Conservation (phyloP, 1,140 invertebrate genomes). For the Musca vetustissima region DNA sequence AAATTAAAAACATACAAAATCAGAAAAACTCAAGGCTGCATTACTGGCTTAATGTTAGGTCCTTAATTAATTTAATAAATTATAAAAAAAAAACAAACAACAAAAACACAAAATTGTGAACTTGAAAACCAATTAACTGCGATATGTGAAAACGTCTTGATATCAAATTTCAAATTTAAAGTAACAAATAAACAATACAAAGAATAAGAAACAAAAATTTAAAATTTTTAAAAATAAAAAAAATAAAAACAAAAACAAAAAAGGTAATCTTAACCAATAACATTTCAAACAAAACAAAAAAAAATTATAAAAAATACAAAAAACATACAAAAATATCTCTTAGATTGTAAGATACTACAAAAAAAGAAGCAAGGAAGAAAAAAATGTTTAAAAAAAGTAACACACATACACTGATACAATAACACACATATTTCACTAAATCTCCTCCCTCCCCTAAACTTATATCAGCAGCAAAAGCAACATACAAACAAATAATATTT, state of each 20-base stretch:
- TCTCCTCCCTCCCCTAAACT: not conserved
- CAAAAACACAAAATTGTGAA: constrained; percentile 15
- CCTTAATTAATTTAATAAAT: not conserved
- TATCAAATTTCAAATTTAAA: constrained; percentile 24
- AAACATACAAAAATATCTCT: constrained; percentile 21
- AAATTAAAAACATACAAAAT: not conserved
- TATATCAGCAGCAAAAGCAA: not conserved
- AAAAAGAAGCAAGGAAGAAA: not conserved
- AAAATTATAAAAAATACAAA: not conserved
- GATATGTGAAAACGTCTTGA: constrained; percentile 23
- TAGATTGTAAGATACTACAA: constrained; percentile 10
- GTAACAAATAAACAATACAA: constrained; percentile 5
- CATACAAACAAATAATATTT: not conserved
- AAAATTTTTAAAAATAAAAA: constrained; percentile 7
- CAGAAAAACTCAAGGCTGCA: constrained; percentile 16
- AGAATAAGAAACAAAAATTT: constrained; percentile 15
- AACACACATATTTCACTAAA: too few relatives aligned
- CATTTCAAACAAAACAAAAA: not conserved
- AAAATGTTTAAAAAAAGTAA: constrained; percentile 1
- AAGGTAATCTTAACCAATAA: not conserved
- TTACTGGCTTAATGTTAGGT: constrained; percentile 22
- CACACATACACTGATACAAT: not conserved
- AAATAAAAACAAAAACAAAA: too few relatives aligned
- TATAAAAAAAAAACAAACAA: not conserved
- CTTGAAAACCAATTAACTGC: constrained; percentile 7